Evolutionary conservation across 2,888 invertebrate species (phyloP), one percentile per base, ranked within the genome.

Genomic region (Drosophila bunnanda): DNA sequence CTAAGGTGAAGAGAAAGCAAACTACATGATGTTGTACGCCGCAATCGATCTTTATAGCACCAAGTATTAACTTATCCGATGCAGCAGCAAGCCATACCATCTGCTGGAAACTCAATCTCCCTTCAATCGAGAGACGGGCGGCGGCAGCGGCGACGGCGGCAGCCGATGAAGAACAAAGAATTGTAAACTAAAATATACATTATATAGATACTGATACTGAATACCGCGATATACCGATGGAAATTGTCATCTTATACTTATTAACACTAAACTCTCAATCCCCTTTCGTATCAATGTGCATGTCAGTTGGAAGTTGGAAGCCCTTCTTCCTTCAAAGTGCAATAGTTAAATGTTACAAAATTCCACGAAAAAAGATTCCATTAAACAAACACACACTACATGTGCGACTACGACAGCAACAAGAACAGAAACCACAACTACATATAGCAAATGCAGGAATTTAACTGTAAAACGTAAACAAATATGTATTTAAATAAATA

Each of bases 401-500:
- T 72, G 65, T 38, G 57, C 65, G 34, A 64, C 46, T 38, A 71
- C 58, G 75, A 78, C 50, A 75, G 69, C 59, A 60, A 41, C 39
- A 76, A 56, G 56, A 28, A 61, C 67, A 73, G 54, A 68, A 68
- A 77, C 59, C 73, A 74, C 58, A 86, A 80, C 86, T 83, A 83
- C 88, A 86, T 80, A 88, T 88, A 88, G 83, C 80, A 88, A 83
- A 82, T 80, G 86, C 83, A 88, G 83, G 83, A 83, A 83, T 83
- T 83, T 88, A 83, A 82, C 83, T 83, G 83, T 83, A 88, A 79
- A 77, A 83, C 65, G 75, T 79, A 80, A 74, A 73, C 58, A 75
- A 73, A 89, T 83, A 87, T 83, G 87, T 88, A 86, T 89, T 87
- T 83, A 86, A 83, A 89, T 84, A 79, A 72, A 72, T 73, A 74